Conservation (phyloP, 2,888 invertebrate genomes). For the Metopia argyrocephala region DNA sequence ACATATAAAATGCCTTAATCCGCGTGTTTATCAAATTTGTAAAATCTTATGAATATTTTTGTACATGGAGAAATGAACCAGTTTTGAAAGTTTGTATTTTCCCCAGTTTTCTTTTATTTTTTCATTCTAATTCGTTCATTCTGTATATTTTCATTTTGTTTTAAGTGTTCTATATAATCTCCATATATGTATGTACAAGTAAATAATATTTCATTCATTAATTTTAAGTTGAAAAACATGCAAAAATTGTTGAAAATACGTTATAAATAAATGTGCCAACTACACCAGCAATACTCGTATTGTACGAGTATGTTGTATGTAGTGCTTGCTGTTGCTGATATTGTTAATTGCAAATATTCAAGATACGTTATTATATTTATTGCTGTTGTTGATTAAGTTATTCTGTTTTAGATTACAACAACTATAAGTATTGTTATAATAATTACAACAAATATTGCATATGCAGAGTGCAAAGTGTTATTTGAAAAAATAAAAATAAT, state of each 20-base stretch:
- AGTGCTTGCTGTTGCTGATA: constrained; percentile 22
- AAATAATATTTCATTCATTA: neutral
- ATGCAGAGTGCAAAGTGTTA: no score
- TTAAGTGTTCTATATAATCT: neutral
- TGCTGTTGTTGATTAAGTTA: constrained; percentile 51
- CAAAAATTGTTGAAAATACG: constrained; percentile 72
- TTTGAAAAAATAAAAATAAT: no score
- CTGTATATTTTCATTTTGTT: constrained; percentile 28
- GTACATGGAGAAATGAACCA: constrained; percentile 41
- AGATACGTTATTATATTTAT: constrained; percentile 44
- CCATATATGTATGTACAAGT: neutral
- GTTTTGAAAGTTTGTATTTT: constrained; percentile 41
- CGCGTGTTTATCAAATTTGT: constrained; percentile 59
- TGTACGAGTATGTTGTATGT: no score
- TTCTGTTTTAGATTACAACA: constrained; percentile 2
- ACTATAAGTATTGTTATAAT: constrained; percentile 23
- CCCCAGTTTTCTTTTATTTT: constrained; percentile 2
- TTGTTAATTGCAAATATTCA: constrained; percentile 4
- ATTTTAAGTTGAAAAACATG: constrained; percentile 77
- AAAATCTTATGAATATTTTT: constrained; percentile 49
- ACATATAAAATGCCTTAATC: constrained; percentile 29
- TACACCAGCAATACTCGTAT: no score
- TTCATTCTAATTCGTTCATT: constrained; percentile 22
- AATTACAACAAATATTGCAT: constrained; percentile 34
- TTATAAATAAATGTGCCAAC: constrained; percentile 59